Conservation (phyloP, 2,113 vertebrate genomes). For the Shinisaurus crocodilurus region DNA sequence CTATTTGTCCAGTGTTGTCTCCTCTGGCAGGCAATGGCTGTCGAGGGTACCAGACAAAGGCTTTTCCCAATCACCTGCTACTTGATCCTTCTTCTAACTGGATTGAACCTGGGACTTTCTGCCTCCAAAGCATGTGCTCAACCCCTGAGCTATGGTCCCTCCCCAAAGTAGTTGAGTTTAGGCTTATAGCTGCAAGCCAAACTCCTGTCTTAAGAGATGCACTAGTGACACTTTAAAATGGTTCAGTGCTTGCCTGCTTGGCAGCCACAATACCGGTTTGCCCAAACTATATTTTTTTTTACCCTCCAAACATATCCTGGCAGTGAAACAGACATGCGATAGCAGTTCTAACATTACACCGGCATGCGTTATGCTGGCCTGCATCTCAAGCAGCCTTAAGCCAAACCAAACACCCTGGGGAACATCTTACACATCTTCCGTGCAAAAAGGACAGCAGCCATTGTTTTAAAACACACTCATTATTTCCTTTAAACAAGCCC, state of each 20-base stretch:
- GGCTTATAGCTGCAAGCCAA: not conserved
- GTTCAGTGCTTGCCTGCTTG: not conserved
- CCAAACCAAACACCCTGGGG: not conserved
- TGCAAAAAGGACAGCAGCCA: conserved; percentile 7
- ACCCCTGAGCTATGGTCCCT: not conserved
- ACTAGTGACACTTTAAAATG: not conserved
- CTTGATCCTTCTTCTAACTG: too few species aligned
- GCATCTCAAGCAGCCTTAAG: conserved; percentile 7
- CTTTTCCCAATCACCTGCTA: not conserved
- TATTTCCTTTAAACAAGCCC: conserved; percentile 27
- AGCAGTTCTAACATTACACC: not conserved
- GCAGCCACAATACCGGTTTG: not conserved
- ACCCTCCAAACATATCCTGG: not conserved
- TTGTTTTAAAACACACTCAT: conserved; percentile 2
- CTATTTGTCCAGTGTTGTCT: not conserved
- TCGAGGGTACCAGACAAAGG: not conserved
- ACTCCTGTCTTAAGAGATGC: not conserved
- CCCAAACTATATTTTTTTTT: too few species aligned
- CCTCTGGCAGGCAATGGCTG: not conserved
- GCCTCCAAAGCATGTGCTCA: not conserved
- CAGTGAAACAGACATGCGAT: not conserved
- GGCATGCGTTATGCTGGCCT: not conserved
- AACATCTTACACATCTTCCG: not conserved
- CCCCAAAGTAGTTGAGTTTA: not conserved
- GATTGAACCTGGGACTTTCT: not conserved